Percentiles rank a stretch among this genome's conserved stretches.
Conservation (phyloP, 1,140 invertebrate genomes). For the Caenorhabditis latens region DNA sequence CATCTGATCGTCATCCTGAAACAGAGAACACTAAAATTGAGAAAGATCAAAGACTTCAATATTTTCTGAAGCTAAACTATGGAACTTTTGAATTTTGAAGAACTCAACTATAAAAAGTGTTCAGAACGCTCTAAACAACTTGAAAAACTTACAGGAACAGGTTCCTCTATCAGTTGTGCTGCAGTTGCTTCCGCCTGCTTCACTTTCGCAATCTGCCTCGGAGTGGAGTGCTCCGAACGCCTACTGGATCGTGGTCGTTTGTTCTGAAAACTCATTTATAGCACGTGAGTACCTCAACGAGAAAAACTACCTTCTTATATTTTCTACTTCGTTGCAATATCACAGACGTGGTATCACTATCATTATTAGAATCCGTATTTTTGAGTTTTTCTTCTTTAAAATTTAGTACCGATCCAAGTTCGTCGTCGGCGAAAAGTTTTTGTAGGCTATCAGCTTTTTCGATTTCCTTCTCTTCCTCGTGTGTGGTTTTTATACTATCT, state of each 20-base stretch:
- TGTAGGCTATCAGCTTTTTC: constrained; percentile 21
- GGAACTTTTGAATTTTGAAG: too few relatives aligned
- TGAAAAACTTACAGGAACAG: neutral
- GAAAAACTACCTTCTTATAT: neutral
- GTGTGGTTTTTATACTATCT: constrained; percentile 35
- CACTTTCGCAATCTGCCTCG: constrained; percentile 10
- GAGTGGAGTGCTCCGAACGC: constrained; percentile 24
- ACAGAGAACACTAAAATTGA: neutral
- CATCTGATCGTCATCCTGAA: neutral
- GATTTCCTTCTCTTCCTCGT: constrained; percentile 31
- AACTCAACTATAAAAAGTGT: neutral
- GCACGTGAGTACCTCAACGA: too few relatives aligned
- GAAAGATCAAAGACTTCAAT: too few relatives aligned
- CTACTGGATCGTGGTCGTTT: constrained; percentile 31
- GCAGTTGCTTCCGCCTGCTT: neutral
- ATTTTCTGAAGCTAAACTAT: too few relatives aligned
- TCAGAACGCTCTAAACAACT: neutral
- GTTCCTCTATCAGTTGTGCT: constrained; percentile 1
- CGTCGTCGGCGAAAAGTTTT: constrained; percentile 41
- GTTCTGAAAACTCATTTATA: neutral
- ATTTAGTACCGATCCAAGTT: constrained; percentile 43
- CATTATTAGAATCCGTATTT: constrained; percentile 49
- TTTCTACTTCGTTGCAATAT: constrained; percentile 44
- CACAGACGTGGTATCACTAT: constrained; percentile 45
- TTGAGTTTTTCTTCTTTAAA: constrained; percentile 52